Evolutionary conservation across 2,797 vertebrate species (phyloP).

Genomic region (Dendrocincla tyrannina): DNA sequence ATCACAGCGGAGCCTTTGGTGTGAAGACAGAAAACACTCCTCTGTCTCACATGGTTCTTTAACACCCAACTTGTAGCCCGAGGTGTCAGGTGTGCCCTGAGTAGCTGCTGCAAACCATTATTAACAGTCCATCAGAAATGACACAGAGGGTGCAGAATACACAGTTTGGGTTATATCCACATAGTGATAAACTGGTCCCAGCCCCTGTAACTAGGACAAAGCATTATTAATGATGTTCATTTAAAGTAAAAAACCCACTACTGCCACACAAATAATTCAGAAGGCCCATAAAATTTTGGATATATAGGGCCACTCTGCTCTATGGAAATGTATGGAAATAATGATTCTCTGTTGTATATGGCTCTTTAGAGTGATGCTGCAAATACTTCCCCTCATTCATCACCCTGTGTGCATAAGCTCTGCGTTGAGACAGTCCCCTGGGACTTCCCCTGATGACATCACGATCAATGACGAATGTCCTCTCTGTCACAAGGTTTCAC

Average conservation of each 20-base stretch:
- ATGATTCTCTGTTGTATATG: background rate
- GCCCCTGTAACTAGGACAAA: background rate
- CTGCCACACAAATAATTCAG: background rate
- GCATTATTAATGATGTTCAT: background rate
- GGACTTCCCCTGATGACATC: accelerated
- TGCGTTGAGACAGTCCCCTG: background rate
- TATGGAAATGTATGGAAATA: background rate
- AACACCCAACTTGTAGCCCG: no score
- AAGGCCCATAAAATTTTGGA: background rate
- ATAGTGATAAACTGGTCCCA: no score
- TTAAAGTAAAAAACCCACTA: background rate
- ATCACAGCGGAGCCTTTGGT: no score
- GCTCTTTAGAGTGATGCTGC: background rate
- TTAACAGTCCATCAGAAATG: no score
- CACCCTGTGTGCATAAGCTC: background rate
- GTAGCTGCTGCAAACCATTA: no score
- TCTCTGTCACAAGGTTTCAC: background rate
- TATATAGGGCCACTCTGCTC: background rate
- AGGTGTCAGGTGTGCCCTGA: no score
- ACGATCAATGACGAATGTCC: background rate
- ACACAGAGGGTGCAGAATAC: no score
- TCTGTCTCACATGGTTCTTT: no score
- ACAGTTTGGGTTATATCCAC: no score
- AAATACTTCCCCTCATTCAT: slow-evolving; percentile 10
- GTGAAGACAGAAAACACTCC: no score